Conservation (phyloP, 2,797 vertebrate genomes). For the Melanotaenia boesemani region DNA sequence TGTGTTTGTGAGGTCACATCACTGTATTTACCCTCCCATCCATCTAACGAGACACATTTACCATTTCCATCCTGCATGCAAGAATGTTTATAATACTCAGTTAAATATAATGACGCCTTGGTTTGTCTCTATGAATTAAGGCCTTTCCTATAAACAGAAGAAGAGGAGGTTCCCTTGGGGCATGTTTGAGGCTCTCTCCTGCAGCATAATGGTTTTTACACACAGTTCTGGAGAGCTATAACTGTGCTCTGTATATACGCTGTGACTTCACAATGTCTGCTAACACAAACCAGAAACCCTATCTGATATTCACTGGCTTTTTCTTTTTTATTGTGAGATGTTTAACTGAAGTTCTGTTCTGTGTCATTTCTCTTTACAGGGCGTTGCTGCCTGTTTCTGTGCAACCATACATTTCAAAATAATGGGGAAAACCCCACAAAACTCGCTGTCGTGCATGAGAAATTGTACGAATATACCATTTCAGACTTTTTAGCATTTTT, state of each 20-base stretch:
- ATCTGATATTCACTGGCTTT: conserved; percentile 47
- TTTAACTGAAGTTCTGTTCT: conserved; percentile 45
- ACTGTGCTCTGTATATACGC: conserved; percentile 48
- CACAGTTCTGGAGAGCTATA: conserved; percentile 49
- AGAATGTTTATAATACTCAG: conserved; percentile 75
- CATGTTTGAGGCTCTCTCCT: conserved; percentile 51
- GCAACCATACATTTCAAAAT: conserved; percentile 39
- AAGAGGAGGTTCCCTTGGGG: conserved; percentile 64
- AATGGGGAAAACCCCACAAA: conserved; percentile 19
- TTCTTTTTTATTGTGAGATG: conserved; percentile 39
- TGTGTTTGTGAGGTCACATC: conserved; percentile 39
- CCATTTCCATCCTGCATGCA: conserved; percentile 54
- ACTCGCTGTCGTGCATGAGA: conserved; percentile 15
- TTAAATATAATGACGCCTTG: conserved; percentile 73
- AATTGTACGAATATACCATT: conserved; percentile 12
- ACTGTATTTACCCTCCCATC: conserved; percentile 41
- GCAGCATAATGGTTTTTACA: conserved; percentile 67
- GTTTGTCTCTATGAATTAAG: conserved; percentile 73
- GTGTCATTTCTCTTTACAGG: conserved; percentile 52
- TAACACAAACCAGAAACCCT: conserved; percentile 59
- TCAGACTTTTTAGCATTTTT: background rate
- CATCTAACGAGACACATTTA: conserved; percentile 48
- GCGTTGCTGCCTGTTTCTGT: conserved; percentile 14
- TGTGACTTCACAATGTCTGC: conserved; percentile 58
- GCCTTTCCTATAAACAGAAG: conserved; percentile 68